Evolutionary conservation across 2,113 vertebrate species (phyloP).

Genomic region (Psilopsiagon aymara): DNA sequence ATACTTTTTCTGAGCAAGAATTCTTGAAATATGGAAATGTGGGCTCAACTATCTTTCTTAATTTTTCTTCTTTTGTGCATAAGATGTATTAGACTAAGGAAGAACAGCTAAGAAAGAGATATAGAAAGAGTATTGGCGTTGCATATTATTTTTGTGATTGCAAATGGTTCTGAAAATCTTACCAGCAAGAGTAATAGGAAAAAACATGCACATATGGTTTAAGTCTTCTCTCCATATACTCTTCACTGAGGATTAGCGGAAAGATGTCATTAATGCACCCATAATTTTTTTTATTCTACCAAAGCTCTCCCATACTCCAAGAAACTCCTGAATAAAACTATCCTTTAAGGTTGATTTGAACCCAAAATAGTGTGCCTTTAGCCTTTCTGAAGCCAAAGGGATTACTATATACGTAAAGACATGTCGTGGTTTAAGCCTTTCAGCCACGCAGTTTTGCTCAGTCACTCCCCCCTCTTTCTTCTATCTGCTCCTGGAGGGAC

Average conservation of each 20-base stretch:
- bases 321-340: fast-evolving
- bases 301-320: not conserved
- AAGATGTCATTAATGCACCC: not conserved
- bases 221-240: not conserved
- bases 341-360: not conserved
- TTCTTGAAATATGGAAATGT: not conserved
- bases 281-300: not conserved
- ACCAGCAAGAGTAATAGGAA: not conserved
- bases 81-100: not conserved
- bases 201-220: not conserved
- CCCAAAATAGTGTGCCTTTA: not conserved
- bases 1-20: not conserved
- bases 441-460: no score
- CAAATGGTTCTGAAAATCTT: not conserved
- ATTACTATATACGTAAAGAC: not conserved
- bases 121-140: not conserved
- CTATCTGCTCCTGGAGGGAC: no score
- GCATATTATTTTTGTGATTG: not conserved
- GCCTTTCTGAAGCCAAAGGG: not conserved
- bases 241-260: not conserved
- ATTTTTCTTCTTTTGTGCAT: not conserved
- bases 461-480: no score
- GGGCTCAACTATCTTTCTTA: not conserved
- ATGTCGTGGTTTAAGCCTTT: not conserved
- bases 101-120: not conserved